These are phyloP conservation scores for Crax fasciolata DNA, from an alignment of 2,797 vertebrate genomes.

Conservation along the genomic window DNA sequence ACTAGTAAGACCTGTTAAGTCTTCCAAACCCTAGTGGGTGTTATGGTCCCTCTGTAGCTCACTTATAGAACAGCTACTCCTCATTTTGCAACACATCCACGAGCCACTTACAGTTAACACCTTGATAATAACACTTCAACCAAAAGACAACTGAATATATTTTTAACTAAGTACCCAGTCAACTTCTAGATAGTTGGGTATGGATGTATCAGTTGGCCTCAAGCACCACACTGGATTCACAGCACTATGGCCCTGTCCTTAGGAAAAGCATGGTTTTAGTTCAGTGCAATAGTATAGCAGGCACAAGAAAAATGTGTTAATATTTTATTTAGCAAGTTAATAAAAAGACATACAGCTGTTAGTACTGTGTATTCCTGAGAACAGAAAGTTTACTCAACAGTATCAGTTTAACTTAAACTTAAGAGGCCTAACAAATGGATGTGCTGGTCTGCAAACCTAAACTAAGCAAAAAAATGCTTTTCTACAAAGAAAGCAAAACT, in stretches of 20 bases:
- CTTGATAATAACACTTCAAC: not conserved
- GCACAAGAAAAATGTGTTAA: slow-evolving; percentile 72
- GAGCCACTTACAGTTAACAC: not conserved
- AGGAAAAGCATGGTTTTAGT: not conserved
- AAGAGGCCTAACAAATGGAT: not conserved
- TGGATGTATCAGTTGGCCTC: not conserved
- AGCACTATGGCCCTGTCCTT: slow-evolving; percentile 16
- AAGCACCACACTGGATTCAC: not conserved
- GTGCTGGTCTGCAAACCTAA: slow-evolving; percentile 40
- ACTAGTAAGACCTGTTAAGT: not conserved
- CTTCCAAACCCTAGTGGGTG: not conserved
- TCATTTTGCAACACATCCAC: not conserved
- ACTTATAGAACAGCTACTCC: not conserved
- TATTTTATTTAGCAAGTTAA: slow-evolving; percentile 76
- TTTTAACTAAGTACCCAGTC: not conserved
- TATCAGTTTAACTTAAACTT: slow-evolving; percentile 49
- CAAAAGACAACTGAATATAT: not conserved
- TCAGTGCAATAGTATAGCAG: slow-evolving; percentile 59
- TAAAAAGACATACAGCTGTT: slow-evolving; percentile 70
- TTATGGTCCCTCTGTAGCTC: not conserved
- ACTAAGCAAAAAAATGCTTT: slow-evolving; percentile 63
- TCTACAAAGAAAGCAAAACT: slow-evolving; percentile 55
- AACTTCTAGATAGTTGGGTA: not conserved
- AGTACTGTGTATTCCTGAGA: slow-evolving; percentile 52
- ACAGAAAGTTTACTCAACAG: slow-evolving; percentile 57